Evolutionary conservation across 1,140 invertebrate species (phyloP).

Genomic region (Diorhabda elongata): DNA sequence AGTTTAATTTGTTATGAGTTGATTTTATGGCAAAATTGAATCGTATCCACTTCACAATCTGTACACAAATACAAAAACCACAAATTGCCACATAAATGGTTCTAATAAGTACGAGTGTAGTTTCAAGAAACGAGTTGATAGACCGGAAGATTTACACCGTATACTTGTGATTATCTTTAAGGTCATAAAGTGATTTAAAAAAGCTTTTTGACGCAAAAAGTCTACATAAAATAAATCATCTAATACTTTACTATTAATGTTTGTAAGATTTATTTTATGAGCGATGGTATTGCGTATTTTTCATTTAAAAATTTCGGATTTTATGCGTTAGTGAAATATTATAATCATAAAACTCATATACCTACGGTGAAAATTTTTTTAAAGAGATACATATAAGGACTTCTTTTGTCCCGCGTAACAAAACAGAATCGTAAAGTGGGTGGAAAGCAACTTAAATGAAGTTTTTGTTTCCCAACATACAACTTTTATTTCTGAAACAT

Average conservation of each 20-base stretch:
- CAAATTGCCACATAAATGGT: too few relatives aligned
- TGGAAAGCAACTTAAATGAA: constrained; percentile 2
- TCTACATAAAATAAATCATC: constrained; percentile 33
- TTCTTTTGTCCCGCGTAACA: not conserved
- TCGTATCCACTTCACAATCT: too few relatives aligned
- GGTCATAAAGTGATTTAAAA: not conserved
- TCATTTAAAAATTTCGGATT: constrained; percentile 14
- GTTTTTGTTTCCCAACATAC: not conserved
- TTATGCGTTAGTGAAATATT: constrained; percentile 19
- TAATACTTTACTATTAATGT: constrained; percentile 27
- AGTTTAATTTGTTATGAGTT: too few relatives aligned
- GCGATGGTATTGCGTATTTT: not conserved
- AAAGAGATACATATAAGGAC: not conserved
- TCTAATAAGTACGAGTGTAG: not conserved
- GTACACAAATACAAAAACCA: too few relatives aligned
- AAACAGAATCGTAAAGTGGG: not conserved
- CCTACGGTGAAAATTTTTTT: not conserved
- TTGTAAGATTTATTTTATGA: constrained; percentile 29
- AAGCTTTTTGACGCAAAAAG: constrained; percentile 7
- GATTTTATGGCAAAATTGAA: too few relatives aligned
- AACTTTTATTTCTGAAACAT: too few relatives aligned
- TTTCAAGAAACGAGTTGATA: not conserved
- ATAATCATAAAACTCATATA: constrained; percentile 12
- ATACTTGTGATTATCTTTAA: not conserved
- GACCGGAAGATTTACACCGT: not conserved